Conservation (phyloP, 2,113 vertebrate genomes). For the Chloropsis hardwickii region DNA sequence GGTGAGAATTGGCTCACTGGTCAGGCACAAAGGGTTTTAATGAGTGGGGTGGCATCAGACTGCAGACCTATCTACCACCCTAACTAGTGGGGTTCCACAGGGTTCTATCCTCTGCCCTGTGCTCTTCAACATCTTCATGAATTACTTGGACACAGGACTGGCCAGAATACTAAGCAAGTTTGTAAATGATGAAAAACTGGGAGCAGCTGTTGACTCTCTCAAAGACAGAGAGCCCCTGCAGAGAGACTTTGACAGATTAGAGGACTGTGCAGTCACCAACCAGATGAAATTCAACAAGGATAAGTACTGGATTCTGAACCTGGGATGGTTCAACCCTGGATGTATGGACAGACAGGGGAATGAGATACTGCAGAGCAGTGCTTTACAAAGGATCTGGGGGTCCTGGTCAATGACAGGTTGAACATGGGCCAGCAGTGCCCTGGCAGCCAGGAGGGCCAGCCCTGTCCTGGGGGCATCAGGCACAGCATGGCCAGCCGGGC, state of each 20-base stretch:
- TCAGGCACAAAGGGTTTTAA: not conserved
- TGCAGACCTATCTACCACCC: too few relatives aligned
- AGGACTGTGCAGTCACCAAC: not conserved
- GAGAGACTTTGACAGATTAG: not conserved
- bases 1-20: rapidly evolving
- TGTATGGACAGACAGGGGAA: rapidly evolving
- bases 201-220: not conserved
- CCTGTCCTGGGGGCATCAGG: not conserved
- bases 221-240: not conserved
- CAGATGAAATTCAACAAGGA: not conserved
- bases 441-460: not conserved
- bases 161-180: not conserved
- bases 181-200: not conserved
- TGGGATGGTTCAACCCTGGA: not conserved
- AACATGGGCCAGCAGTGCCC: not conserved
- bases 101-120: not conserved
- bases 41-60: not conserved
- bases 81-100: not conserved
- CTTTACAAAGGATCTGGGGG: not conserved
- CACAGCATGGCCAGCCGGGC: not conserved
- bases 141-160: not conserved
- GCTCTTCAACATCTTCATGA: not conserved
- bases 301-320: not conserved
- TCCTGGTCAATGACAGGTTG: rapidly evolving
- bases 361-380: not conserved